phyloP scores from a whole-genome alignment of 2,113 vertebrate species.

The Cyanocitta stelleri region DNA sequence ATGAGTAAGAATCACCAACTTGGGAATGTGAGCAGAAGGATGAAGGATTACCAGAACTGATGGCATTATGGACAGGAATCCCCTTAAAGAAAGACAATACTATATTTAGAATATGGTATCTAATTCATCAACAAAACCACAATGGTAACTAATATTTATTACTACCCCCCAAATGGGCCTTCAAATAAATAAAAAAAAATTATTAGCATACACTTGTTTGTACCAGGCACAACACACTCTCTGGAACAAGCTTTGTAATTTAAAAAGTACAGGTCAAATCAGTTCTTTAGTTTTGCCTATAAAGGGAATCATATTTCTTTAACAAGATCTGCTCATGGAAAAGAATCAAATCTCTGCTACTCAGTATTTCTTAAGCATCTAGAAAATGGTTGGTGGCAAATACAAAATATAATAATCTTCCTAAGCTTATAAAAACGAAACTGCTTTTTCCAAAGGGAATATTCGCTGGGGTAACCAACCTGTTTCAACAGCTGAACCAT shows the following conservation, averaged over 20 bases:
- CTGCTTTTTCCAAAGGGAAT: background rate
- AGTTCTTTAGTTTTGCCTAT: background rate
- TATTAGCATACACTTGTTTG: background rate
- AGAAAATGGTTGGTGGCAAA: background rate
- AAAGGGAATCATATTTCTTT: background rate
- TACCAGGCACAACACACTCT: background rate
- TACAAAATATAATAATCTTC: background rate
- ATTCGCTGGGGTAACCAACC: background rate
- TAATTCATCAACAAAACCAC: background rate
- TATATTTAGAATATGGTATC: slow-evolving; percentile 8
- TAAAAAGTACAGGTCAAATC: background rate
- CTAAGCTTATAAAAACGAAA: background rate
- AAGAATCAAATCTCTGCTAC: background rate
- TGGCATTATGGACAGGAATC: slow-evolving; percentile 31
- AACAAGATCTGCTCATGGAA: background rate
- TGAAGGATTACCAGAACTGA: slow-evolving; percentile 45
- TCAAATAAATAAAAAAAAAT: background rate
- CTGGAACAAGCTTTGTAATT: background rate
- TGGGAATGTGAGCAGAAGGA: slow-evolving; percentile 37
- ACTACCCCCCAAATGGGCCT: background rate
- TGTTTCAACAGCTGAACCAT: background rate
- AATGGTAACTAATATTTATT: background rate
- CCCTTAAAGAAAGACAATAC: slow-evolving; percentile 32
- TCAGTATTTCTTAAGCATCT: background rate
- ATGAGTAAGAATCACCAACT: slow-evolving; percentile 15